Base-by-base conservation (phyloP, 2,888 invertebrate genomes). In the Ferrisia virgata region DNA sequence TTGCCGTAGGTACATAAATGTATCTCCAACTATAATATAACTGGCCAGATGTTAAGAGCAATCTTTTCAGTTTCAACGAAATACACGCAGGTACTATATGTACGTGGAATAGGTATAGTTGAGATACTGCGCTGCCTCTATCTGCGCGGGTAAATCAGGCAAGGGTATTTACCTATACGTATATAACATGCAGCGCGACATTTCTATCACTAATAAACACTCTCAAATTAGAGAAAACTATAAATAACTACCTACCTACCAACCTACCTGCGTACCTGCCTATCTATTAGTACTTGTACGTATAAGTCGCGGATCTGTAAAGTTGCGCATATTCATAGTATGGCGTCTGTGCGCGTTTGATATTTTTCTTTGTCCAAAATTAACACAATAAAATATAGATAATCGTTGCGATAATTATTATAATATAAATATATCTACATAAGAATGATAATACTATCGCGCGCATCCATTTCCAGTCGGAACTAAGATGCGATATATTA, bases 391-490 rank as follows among this genome's bases (percentile, higher is more conserved):
- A 47, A 28, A 22, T n/a, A n/a, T 6, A 53, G 25, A 31, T 47
- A 47, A 47, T 80, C 33, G 18, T 11, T n/a, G n/a, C 80, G 80
- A 53, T 80, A 53, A 43, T 53, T 53, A 80, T 53, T 53, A 31
- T 80, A 80, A 80, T 47, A 43, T 28, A 69, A 69, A 69, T 28
- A 9, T n/a, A 9, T 28, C 11, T 25, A n/a, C n/a, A n/a, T n/a
- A n/a, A n/a, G n/a, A n/a, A n/a, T n/a, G n/a, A 72, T 28, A 72
- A 31, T 72, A 22, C 22, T 22, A 69, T 78, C 28, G 36, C 18
- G 15, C 36, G n/a, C 22, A 18, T 80, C 36, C 72, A 81, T 81
- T 36, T 58, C 31, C 81, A 81, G 58, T 58, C 25, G 36, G 81
- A 33, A 58, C 47, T 31, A 33, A 80, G 33, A 33, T 58, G 33